phyloP scores from a whole-genome alignment of 2,888 invertebrate genomes.

The Dicycla oo region DNA sequence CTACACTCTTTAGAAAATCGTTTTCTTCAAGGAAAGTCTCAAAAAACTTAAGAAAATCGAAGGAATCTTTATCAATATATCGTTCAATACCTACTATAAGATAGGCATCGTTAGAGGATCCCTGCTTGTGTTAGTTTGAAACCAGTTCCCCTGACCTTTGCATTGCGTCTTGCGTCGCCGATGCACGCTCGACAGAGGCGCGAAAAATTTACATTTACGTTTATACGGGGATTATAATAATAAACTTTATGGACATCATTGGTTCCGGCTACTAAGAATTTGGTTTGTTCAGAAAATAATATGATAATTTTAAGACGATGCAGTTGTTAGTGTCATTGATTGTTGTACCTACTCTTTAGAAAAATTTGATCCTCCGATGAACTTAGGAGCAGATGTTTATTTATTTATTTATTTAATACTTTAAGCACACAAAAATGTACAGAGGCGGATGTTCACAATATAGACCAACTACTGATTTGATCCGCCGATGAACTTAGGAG shows the following conservation, averaged over 20 bases:
- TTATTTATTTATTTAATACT: no score
- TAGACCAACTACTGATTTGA: no score
- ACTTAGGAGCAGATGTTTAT: neutral
- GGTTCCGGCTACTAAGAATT: neutral
- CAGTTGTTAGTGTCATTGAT: neutral
- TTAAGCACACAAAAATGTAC: no score
- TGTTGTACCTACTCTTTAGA: no score
- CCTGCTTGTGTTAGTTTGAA: constrained; percentile 34
- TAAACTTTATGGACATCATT: neutral
- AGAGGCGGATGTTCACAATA: no score
- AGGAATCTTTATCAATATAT: constrained; percentile 4
- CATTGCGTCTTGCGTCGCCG: constrained; percentile 48
- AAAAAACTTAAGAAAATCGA: neutral
- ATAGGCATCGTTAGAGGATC: constrained; percentile 44
- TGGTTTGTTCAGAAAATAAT: neutral
- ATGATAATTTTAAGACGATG: neutral
- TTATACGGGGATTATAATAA: neutral
- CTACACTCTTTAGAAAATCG: no score
- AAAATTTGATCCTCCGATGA: neutral
- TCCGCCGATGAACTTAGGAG: neutral
- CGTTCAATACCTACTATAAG: constrained; percentile 4
- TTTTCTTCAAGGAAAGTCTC: neutral
- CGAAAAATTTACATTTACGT: constrained; percentile 42
- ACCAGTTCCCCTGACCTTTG: constrained; percentile 69
- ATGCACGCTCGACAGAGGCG: constrained; percentile 36